phyloP scores from a whole-genome alignment of 2,113 vertebrate species.

The Callorhinus ursinus region DNA sequence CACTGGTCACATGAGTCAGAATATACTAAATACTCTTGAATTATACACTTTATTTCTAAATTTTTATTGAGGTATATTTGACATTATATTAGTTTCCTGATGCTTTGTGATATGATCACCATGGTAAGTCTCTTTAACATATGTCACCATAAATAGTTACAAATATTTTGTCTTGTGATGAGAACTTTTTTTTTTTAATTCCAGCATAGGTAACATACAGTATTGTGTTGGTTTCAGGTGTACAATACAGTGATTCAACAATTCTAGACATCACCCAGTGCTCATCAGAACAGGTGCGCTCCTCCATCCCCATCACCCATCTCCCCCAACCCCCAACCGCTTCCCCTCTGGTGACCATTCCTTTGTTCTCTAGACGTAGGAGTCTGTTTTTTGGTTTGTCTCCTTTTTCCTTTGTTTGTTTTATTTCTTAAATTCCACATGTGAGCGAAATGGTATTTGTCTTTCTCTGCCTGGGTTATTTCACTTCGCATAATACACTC shows the following conservation, averaged over 20 bases:
- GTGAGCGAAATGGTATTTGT: not conserved
- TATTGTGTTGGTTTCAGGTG: not conserved
- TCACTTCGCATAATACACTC: not conserved
- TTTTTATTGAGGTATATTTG: not conserved
- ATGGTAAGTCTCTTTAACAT: not conserved
- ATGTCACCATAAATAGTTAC: not conserved
- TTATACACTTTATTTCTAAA: not conserved
- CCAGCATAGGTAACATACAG: not conserved
- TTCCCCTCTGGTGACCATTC: not conserved
- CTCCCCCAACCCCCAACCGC: not conserved
- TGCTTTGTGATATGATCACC: not conserved
- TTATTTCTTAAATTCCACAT: not conserved
- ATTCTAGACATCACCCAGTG: not conserved
- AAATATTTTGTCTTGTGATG: not conserved
- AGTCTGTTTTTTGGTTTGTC: not conserved
- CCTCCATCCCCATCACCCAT: not conserved
- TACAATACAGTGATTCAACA: not conserved
- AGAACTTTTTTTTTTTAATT: not conserved
- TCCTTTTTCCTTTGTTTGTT: not conserved
- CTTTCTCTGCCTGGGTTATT: not conserved
- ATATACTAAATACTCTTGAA: not conserved
- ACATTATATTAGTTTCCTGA: not conserved
- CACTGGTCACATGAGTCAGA: too few relatives aligned
- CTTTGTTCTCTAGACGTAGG: not conserved
- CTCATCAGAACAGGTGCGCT: not conserved